phyloP scores from a whole-genome alignment of 2,888 invertebrate species.

The Tipula confusa region DNA sequence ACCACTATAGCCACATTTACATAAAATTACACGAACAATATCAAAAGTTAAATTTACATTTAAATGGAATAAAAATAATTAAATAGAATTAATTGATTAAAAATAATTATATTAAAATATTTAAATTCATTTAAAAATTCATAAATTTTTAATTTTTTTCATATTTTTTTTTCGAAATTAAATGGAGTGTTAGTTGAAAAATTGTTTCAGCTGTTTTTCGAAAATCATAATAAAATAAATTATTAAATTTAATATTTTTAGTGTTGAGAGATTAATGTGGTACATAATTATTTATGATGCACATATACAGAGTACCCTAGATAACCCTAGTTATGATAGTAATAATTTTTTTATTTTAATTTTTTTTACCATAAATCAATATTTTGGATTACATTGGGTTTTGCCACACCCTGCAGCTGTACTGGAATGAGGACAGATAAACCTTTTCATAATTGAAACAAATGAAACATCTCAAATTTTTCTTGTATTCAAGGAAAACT shows the following conservation, averaged over 20 bases:
- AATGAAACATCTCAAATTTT: too few species aligned
- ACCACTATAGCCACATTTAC: background rate
- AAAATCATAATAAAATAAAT: background rate
- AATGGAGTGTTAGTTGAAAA: background rate
- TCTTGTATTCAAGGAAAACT: too few species aligned
- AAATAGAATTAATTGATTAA: constrained; percentile 25
- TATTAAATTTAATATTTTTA: background rate
- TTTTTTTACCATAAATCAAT: background rate
- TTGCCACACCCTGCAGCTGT: too few species aligned
- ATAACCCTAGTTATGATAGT: too few species aligned
- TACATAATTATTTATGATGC: background rate
- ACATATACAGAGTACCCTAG: too few species aligned
- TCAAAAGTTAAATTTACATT: background rate
- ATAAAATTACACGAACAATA: background rate
- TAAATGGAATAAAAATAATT: constrained; percentile 20
- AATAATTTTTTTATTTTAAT: too few species aligned
- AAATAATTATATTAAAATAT: constrained; percentile 4
- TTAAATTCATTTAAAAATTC: background rate
- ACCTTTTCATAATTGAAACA: too few species aligned
- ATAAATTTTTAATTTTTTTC: too few species aligned
- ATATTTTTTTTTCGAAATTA: too few species aligned
- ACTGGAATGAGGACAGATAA: too few species aligned
- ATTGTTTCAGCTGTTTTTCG: background rate
- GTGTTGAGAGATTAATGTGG: background rate
- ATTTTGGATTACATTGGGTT: too few species aligned